These are phyloP conservation scores for Caenorhabditis remanei DNA, from an alignment of 1,140 invertebrate genomes.

Conservation along the genomic window DNA sequence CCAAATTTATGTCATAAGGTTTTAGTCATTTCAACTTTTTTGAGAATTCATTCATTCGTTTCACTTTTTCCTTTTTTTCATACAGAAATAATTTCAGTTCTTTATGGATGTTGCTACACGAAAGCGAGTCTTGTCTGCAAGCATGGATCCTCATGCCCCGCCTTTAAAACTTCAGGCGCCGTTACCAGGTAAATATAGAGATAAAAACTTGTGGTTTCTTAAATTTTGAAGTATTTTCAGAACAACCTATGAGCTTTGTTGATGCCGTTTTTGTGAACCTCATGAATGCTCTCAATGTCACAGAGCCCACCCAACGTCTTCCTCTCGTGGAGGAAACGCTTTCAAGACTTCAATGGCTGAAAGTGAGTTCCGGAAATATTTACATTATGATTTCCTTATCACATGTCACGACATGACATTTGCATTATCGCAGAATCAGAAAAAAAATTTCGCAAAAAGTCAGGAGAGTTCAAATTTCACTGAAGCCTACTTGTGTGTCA, in stretches of 20 bases:
- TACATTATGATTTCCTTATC: conserved; percentile 6
- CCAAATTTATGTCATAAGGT: not conserved
- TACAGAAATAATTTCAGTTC: not conserved
- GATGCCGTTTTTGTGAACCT: not conserved
- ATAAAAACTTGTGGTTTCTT: not conserved
- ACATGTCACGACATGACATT: conserved; percentile 6
- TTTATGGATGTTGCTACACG: not conserved
- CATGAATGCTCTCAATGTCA: not conserved
- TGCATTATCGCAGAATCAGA: not conserved
- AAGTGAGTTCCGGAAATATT: conserved; percentile 48
- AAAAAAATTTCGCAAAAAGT: not conserved
- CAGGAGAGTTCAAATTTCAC: not conserved
- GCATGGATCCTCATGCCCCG: not conserved
- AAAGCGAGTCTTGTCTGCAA: not conserved
- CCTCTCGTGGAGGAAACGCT: not conserved
- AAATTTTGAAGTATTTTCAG: not conserved
- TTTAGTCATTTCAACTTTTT: not conserved
- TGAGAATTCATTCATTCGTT: not conserved
- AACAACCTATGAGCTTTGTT: not conserved
- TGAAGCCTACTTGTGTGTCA: not conserved
- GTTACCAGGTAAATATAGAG: not conserved
- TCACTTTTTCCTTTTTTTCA: not conserved
- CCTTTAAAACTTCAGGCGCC: not conserved
- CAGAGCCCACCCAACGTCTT: not conserved
- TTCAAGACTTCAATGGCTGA: conserved; percentile 2